These are phyloP conservation scores for Pemphigus obesinymphae DNA, from an alignment of 1,140 invertebrate species.

Conservation along the genomic window DNA sequence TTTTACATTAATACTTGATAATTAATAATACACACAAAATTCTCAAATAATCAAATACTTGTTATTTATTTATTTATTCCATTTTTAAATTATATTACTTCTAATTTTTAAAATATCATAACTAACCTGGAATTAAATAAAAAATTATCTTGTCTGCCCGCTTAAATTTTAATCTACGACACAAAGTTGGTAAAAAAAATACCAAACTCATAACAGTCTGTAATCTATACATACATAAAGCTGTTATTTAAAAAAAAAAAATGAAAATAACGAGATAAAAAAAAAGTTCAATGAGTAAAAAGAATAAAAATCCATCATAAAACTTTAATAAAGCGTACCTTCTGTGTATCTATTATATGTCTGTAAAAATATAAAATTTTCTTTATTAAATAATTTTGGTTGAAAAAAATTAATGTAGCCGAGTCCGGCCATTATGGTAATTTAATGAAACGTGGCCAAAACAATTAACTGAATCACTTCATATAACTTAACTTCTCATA, in stretches of 20 bases:
- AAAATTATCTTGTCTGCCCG: not conserved
- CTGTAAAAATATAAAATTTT: constrained; percentile 5
- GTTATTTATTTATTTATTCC: too few species aligned
- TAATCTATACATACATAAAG: not conserved
- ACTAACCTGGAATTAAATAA: not conserved
- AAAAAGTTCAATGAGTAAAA: constrained; percentile 8
- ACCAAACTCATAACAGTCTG: not conserved
- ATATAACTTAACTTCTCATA: not conserved
- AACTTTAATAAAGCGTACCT: constrained; percentile 11
- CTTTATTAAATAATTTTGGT: constrained; percentile 18
- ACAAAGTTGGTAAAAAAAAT: not conserved
- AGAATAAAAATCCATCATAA: constrained; percentile 9
- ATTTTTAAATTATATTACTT: too few species aligned
- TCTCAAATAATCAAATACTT: not conserved
- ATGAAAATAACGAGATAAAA: not conserved
- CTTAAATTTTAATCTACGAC: not conserved
- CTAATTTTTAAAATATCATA: not conserved
- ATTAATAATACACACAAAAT: too few species aligned
- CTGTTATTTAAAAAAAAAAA: not conserved
- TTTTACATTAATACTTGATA: too few species aligned
- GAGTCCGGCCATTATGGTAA: constrained; percentile 9
- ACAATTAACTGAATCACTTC: not conserved
- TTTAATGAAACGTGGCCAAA: not conserved
- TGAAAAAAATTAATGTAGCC: not conserved
- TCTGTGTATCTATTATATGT: not conserved